phyloP scores from a whole-genome alignment of 2,113 vertebrate genomes.

The Entosphenus tridentatus region DNA sequence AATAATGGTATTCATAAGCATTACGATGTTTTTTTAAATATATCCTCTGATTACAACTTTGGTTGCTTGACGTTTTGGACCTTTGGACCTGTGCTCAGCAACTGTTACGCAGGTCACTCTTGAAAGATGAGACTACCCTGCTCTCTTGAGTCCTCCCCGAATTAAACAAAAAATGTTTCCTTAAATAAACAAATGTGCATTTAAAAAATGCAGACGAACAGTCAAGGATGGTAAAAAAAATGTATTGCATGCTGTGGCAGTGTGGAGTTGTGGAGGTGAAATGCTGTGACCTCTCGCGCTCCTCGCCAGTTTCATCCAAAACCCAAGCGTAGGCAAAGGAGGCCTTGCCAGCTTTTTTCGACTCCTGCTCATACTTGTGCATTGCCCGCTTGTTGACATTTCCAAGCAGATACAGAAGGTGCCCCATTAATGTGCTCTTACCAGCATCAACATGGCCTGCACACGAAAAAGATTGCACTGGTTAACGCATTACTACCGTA shows the following conservation, averaged over 20 bases:
- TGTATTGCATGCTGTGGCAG: no score
- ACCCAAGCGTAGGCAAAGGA: conserved; percentile 97
- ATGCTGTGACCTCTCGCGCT: conserved; percentile 55
- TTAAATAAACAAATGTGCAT: no score
- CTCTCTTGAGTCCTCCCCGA: neutral
- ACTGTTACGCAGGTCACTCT: neutral
- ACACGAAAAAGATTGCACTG: conserved; percentile 10
- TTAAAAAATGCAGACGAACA: neutral
- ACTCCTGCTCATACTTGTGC: conserved; percentile 94
- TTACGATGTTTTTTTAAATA: no score
- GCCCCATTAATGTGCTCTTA: conserved; percentile 96
- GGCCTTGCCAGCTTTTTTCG: conserved; percentile 91
- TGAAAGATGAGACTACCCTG: neutral
- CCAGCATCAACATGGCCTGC: conserved; percentile 91
- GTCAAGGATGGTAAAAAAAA: neutral
- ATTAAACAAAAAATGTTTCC: neutral
- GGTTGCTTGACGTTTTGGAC: neutral
- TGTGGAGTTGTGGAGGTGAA: no score
- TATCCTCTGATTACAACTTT: no score
- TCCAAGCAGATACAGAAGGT: conserved; percentile 75
- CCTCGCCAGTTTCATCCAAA: conserved; percentile 92
- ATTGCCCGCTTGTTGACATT: conserved; percentile 93
- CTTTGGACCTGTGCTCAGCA: neutral
- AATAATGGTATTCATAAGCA: no score
- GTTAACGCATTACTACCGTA: neutral